Evolutionary conservation across 2,888 invertebrate genomes (phyloP), one percentile per base, ranked within the genome.

Genomic region (Lepidocyrtinus sp.): DNA sequence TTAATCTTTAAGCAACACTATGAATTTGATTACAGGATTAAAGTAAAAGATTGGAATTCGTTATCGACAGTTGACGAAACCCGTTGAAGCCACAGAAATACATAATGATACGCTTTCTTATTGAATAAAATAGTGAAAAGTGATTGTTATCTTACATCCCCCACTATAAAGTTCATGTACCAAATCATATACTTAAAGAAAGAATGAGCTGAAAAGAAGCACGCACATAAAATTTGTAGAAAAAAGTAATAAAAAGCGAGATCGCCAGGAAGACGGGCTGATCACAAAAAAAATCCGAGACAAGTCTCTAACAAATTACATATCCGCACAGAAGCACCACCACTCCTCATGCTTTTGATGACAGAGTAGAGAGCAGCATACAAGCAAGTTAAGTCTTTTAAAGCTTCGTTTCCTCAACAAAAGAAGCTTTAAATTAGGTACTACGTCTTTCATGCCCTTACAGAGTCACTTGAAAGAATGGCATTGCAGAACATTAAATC

Each of bases 131-230:
- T 68, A 25, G 75, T 75, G 75, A 75, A 75, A 75, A 75, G 69
- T 75, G 75, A 61, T 59, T 46, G 68, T 75, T 75, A 75, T 63
- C 46, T 46, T 75, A 68, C 75, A 59, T 75, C 27, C 62, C 24
- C 17, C 55, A 15, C 5, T n/a, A 55, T 55, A 55, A 22, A 63
- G 70, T 61, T 70, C 59, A 61, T 59, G n/a, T 2, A 9, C 12
- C 24, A 19, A 62, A n/a, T n/a, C n/a, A n/a, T n/a, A n/a, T n/a
- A n/a, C n/a, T n/a, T n/a, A n/a, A 22, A 2, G 3, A 59, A 17
- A 59, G 17, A 59, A 26, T 64, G 27, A 64, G 27, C 25, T 26
- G 64, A 64, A 64, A n/a, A 64, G 17, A 55, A 25, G 25, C 59
- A 55, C 69, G 17, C 46, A 70, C 59, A 26, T 65, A 19, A 64